Conservation (phyloP, 2,888 invertebrate species). For the Heteromyza rotundicornis region DNA sequence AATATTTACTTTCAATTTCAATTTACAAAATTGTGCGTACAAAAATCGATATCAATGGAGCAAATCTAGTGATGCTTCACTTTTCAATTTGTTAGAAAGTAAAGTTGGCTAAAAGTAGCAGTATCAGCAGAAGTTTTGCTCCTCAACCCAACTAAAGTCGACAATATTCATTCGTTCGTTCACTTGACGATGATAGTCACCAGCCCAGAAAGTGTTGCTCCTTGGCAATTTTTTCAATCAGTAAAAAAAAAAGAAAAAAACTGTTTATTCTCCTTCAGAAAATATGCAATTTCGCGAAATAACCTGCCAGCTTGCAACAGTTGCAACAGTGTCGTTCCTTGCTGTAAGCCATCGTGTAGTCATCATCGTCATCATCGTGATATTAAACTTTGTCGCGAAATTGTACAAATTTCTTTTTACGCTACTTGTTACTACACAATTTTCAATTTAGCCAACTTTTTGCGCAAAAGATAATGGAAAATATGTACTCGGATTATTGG, state of each 20-base stretch:
- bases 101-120: not conserved
- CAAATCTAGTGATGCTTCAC: constrained; percentile 1
- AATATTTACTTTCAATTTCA: too few relatives aligned
- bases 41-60: too few relatives aligned
- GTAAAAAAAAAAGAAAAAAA: too few relatives aligned
- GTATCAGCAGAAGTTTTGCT: not conserved
- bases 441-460: not conserved
- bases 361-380: not conserved
- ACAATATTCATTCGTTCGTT: too few relatives aligned
- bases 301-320: constrained; percentile 3
- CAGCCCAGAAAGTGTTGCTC: too few relatives aligned
- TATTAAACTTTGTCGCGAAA: not conserved
- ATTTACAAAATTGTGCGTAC: too few relatives aligned
- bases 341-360: not conserved
- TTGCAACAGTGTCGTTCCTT: not conserved
- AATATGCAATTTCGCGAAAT: constrained; percentile 10
- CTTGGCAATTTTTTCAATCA: too few relatives aligned
- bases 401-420: not conserved
- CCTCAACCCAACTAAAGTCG: not conserved
- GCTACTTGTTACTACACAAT: too few relatives aligned
- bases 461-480: not conserved
- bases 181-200: too few relatives aligned
- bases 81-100: constrained; percentile 10
- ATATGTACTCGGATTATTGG: not conserved
- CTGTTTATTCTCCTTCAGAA: not conserved